Percentiles rank a stretch among this genome's conserved stretches.
Evolutionary conservation across 2,888 invertebrate genomes (phyloP).

Genomic region (Hololepta plana): DNA sequence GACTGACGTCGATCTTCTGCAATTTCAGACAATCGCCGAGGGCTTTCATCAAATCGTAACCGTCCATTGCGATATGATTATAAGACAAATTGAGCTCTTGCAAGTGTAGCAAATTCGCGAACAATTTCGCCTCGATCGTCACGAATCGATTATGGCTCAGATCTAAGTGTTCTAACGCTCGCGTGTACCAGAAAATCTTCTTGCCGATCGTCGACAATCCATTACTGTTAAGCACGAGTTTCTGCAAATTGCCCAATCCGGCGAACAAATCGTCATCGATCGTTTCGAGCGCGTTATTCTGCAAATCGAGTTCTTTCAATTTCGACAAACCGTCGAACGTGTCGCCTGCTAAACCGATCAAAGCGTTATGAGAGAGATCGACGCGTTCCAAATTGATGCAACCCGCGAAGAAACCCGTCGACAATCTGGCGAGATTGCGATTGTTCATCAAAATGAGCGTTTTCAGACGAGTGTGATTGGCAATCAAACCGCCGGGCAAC

Average conservation of each 20-base stretch:
- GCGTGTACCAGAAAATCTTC: slow-evolving; percentile 4
- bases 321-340: slow-evolving; percentile 2
- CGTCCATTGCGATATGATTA: slow-evolving; percentile 5
- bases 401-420: slow-evolving; percentile 37
- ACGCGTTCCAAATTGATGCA: slow-evolving; percentile 38
- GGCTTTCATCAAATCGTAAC: slow-evolving; percentile 2
- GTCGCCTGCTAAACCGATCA: too few species aligned
- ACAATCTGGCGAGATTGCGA: slow-evolving; percentile 36
- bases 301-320: slow-evolving; percentile 4
- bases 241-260: slow-evolving; percentile 6
- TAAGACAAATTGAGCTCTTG: slow-evolving; percentile 5
- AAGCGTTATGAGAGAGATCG: slow-evolving; percentile 49
- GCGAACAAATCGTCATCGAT: slow-evolving; percentile 3
- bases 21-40: slow-evolving; percentile 19
- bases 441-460: too few species aligned
- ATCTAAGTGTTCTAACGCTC: slow-evolving; percentile 22
- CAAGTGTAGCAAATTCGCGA: slow-evolving; percentile 9
- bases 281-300: slow-evolving; percentile 5
- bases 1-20: slow-evolving; percentile 28
- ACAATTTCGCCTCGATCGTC: slow-evolving; percentile 6
- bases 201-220: neutral
- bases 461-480: too few species aligned
- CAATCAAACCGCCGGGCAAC: too few species aligned
- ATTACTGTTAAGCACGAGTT: neutral
- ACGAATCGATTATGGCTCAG: slow-evolving; percentile 21